Evolutionary conservation across 2,888 invertebrate genomes (phyloP).

Genomic region (Pegoplata infirma): DNA sequence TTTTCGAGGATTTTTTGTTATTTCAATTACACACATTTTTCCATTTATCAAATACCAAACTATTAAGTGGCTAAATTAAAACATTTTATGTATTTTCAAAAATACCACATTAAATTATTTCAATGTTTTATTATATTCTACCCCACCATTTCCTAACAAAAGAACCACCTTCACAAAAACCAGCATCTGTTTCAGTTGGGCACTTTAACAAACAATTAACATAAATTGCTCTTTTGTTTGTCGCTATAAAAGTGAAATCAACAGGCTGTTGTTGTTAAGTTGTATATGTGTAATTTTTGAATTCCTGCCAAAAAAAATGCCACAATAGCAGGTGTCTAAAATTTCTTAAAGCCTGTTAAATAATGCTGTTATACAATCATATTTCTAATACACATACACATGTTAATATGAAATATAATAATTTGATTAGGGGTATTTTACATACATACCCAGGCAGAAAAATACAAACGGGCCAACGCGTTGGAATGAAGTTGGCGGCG

Average conservation of each 20-base stretch:
- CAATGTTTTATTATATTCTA: neutral
- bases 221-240: conserved; percentile 43
- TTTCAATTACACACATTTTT: neutral
- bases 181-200: conserved; percentile 15
- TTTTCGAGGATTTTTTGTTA: neutral
- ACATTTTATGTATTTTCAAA: neutral
- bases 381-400: conserved; percentile 19
- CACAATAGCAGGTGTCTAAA: conserved; percentile 25
- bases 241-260: conserved; percentile 19
- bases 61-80: neutral
- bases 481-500: no score
- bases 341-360: conserved; percentile 49
- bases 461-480: no score
- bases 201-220: conserved; percentile 57
- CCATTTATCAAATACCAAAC: neutral
- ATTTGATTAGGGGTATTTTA: neutral
- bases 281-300: neutral
- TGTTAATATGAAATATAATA: neutral
- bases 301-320: neutral
- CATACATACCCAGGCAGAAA: no score
- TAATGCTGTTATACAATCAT: conserved; percentile 32
- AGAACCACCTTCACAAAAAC: neutral
- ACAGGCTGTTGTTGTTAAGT: conserved; percentile 22
- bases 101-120: no score
- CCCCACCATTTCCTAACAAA: neutral